Evolutionary conservation across 2,797 vertebrate genomes (phyloP).

Genomic region (Tokudaia tokunoshimensis): DNA sequence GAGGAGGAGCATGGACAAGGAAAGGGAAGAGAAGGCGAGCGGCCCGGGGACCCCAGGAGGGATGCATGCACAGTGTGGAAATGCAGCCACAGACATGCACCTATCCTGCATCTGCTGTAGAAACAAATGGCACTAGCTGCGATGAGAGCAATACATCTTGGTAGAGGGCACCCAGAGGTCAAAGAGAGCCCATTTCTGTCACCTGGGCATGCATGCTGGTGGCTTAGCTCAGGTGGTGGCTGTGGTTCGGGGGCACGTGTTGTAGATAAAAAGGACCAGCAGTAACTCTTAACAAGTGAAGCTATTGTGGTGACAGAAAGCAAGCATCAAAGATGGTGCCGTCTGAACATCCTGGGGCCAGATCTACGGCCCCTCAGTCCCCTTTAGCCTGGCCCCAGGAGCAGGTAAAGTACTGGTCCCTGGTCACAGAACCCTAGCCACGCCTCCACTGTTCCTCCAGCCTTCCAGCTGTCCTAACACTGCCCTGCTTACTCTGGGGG

Average conservation of each 20-base stretch:
- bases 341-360: not conserved
- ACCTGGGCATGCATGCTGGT: not conserved
- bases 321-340: not conserved
- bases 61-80: not conserved
- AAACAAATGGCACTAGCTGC: not conserved
- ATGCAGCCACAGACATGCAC: not conserved
- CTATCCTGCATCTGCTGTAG: not conserved
- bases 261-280: not conserved
- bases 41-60: no score
- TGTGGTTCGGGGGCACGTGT: not conserved
- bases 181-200: not conserved
- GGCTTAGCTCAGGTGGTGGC: not conserved
- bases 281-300: not conserved
- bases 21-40: not conserved
- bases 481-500: no score
- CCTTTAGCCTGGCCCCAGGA: not conserved
- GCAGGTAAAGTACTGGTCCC: no score
- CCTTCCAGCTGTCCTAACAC: not conserved
- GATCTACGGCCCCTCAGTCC: not conserved
- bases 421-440: fast-evolving
- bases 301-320: not conserved
- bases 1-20: not conserved
- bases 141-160: not conserved
- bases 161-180: not conserved
- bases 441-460: no score